Evolutionary conservation across 2,113 vertebrate genomes (phyloP), one percentile per base, ranked within the genome.

Genomic region (Numida meleagris): DNA sequence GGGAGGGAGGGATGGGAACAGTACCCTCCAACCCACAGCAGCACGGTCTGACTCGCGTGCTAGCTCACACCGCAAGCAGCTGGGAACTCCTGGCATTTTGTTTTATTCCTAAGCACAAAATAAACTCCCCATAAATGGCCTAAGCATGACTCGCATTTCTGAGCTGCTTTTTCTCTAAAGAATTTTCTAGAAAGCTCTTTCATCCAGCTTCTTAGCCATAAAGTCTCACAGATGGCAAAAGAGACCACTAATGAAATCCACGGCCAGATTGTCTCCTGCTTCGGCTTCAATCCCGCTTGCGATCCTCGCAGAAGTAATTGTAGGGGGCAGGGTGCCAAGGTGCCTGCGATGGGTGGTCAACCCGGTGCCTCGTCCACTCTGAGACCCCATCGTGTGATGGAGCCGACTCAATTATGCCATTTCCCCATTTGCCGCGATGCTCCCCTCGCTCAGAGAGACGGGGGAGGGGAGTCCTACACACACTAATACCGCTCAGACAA

Each of bases 401-500:
- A 58, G 74, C 86, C 25, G 88, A 93, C 95, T 94, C 88, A 93
- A 50, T 93, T 95, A 70, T 50, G 74, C 67, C 3, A 1, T 90
- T 94, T 86, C 72, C 85, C 58, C 46, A 91, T 82, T 89, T 93
- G 92, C 92, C 85, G 36, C 0, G 78, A 91, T 40, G 84, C 63
- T 93, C 45, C 82, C 78, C 59, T 50, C 1, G 2, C 45, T 72
- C 46, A 8, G 75, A 75, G 84, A 80, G 55, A 50, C 31, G 63
- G 70, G 70, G 81, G 75, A 1, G 0, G 68, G 1, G 6, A 46
- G 88, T 58, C 82, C 63, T 14, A 2, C 1, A 6, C 61, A 5
- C 11, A 2, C 78, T 84, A 91, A 93, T 78, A 14, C 78, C 59
- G 1, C 90, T 91, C 94, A 95, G 92, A 96, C 95, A 96, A 93